Evolutionary conservation across 1,140 invertebrate species (phyloP).

Genomic region (Psix sp.): DNA sequence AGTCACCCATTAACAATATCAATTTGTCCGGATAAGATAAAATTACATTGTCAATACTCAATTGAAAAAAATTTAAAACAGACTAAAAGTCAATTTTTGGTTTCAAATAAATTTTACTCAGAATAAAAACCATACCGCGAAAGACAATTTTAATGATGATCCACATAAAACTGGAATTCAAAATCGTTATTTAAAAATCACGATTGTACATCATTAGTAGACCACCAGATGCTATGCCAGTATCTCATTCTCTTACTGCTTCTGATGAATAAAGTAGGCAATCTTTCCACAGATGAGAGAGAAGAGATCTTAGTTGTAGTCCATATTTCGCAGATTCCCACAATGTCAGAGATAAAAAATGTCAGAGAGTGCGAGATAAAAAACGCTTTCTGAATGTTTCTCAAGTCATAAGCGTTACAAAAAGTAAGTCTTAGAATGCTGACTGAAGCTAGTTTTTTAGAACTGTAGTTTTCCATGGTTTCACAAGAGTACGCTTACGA

Average conservation of each 20-base stretch:
- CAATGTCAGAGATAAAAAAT: conserved; percentile 8
- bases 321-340: conserved; percentile 10
- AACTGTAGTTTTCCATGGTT: not conserved
- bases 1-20: conserved; percentile 23
- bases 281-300: conserved; percentile 1
- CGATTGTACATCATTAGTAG: conserved; percentile 1
- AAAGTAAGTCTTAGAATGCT: not conserved
- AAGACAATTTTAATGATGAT: not conserved
- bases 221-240: conserved; percentile 8
- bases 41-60: not conserved
- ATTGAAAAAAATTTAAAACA: conserved; percentile 5
- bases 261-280: not conserved
- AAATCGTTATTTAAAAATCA: not conserved
- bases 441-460: conserved; percentile 5
- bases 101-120: conserved; percentile 15
- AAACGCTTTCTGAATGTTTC: not conserved
- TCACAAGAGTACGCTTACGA: not conserved
- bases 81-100: not conserved
- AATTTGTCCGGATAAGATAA: conserved; percentile 2
- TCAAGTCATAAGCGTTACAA: conserved; percentile 3
- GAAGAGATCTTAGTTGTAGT: not conserved
- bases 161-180: conserved; percentile 1
- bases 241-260: not conserved
- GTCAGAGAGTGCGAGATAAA: too few relatives aligned
- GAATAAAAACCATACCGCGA: conserved; percentile 10